Base-by-base conservation (phyloP, 2,113 vertebrate genomes). In the Clupea harengus region DNA sequence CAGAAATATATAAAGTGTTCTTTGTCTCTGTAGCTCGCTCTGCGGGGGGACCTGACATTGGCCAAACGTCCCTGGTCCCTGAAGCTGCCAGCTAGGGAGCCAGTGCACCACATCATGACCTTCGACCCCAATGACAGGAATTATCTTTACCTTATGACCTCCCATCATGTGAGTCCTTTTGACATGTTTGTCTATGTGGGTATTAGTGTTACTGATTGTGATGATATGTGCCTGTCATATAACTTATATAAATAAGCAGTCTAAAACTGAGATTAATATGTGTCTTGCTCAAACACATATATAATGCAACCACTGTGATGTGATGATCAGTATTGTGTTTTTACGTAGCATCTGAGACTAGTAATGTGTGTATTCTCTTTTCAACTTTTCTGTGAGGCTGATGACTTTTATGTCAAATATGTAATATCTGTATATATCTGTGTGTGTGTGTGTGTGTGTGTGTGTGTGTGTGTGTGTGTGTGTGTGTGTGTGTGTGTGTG, bases 101-200 rank as follows among this genome's bases (percentile, higher is more conserved):
- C 98, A 0, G 97, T 99, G 83, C 98, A 99, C 89, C 97, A 96
- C 72, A 88, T 98, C 92, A 99, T 99, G 98, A 97, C 97, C 85
- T 99, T 99, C 22, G 97, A 99, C 92, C 97, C 98, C 39, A 95
- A 91, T 0, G 97, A 99, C 92, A 92, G 95, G 18, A 95, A 95
- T 87, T 99, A 95, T 92, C 96, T 99, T 72, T 99, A 99, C 75
- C 90, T 99, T 89, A 99, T 99, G 98, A 99, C 98, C 0, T 96
- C 97, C 82, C 95, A 98, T 88, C 97, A 99, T 93, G 98, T 99
- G 92, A 95, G 97, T 87, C 60, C 28, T 39, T 0, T 17, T 17
- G 15, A 2, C 13, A 3, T 32, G 28, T 72, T 25, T 32, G 8
- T 72, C 0, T 60, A 22, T 22, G 17, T 18, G 52, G 17, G 52